phyloP scores from a whole-genome alignment of 2,888 invertebrate genomes.

The Scaptomyza cyrtandrae region DNA sequence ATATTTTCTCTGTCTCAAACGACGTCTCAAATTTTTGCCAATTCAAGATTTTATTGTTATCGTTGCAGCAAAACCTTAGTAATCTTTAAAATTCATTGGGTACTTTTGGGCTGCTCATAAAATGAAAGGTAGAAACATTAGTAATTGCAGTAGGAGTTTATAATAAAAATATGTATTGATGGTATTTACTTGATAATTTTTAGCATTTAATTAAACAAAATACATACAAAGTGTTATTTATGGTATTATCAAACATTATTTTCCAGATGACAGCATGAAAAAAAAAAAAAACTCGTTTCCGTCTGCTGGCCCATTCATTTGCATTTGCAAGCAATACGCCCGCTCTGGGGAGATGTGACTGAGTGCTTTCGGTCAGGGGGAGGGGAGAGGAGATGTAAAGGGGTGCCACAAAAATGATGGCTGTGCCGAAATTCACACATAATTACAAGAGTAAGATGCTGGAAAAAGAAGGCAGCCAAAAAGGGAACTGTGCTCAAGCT shows the following conservation, averaged over 20 bases:
- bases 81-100: neutral
- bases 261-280: neutral
- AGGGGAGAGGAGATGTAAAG: neutral
- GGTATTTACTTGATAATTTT: neutral
- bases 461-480: conserved; percentile 4
- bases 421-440: conserved; percentile 73
- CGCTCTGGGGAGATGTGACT: neutral
- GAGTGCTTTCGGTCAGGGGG: neutral
- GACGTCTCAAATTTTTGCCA: too few species aligned
- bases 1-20: too few species aligned
- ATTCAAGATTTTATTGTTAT: too few species aligned
- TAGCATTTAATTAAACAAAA: too few species aligned
- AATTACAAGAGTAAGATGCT: conserved; percentile 61
- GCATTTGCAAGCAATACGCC: conserved; percentile 53
- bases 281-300: neutral
- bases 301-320: conserved; percentile 16
- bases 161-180: neutral
- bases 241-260: neutral
- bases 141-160: neutral
- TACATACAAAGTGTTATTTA: too few species aligned
- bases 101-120: conserved; percentile 24
- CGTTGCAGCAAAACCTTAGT: neutral
- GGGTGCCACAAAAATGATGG: conserved; percentile 40
- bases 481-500: conserved; percentile 21
- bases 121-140: neutral